Conservation (phyloP, 37 sponge, comb jelly and placozoan genomes). For the Ianthella basta region DNA sequence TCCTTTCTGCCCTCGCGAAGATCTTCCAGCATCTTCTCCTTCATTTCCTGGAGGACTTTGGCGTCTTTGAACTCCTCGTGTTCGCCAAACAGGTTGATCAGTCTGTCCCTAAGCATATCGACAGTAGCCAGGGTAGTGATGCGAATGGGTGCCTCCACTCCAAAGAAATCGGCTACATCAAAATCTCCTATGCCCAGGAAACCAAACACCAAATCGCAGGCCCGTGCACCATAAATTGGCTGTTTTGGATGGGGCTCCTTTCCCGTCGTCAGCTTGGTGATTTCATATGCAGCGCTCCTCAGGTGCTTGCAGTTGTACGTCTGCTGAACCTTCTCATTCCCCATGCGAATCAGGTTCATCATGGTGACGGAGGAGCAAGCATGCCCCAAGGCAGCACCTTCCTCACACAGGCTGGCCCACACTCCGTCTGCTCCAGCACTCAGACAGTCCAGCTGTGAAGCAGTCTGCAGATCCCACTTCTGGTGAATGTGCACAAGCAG, state of each 20-base stretch:
- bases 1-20: conserved; percentile 63
- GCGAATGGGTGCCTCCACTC: conserved; percentile 57
- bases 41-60: conserved; percentile 68
- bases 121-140: conserved; percentile 77
- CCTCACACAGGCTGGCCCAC: conserved; percentile 85
- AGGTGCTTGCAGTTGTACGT: conserved; percentile 76
- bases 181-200: conserved; percentile 67
- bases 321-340: conserved; percentile 69
- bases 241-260: conserved; percentile 71
- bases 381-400: conserved; percentile 90
- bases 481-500: conserved; percentile 77
- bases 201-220: conserved; percentile 77
- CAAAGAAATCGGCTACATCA: conserved; percentile 83
- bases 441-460: conserved; percentile 73
- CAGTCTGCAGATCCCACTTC: conserved; percentile 79
- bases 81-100: conserved; percentile 67
- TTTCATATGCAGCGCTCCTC: conserved; percentile 65
- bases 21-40: conserved; percentile 73
- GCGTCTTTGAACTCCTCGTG: conserved; percentile 55
- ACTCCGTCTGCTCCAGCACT: conserved; percentile 82
- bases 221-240: conserved; percentile 73
- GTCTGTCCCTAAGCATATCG: conserved; percentile 66
- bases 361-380: conserved; percentile 75
- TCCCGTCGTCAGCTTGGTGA: conserved; percentile 78
- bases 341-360: conserved; percentile 84